A percentile compares a stretch with the other conserved stretches of the same genome.
Conservation (phyloP, 2,113 vertebrate species). For the Chloebia gouldiae region DNA sequence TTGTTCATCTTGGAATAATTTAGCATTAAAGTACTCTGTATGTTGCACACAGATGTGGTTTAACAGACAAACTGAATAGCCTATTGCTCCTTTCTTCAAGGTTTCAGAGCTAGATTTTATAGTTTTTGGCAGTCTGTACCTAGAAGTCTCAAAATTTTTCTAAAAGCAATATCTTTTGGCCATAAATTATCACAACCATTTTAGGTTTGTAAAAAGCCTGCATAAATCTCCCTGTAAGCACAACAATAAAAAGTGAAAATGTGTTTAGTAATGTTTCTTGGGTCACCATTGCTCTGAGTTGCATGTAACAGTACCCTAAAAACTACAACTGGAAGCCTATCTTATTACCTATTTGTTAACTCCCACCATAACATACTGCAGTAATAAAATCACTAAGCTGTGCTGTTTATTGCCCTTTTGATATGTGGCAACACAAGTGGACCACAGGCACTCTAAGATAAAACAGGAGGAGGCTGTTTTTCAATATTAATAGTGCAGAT, state of each 20-base stretch:
- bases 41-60: slow-evolving; percentile 56
- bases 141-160: slow-evolving; percentile 51
- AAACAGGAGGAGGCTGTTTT: slow-evolving; percentile 37
- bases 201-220: slow-evolving; percentile 49
- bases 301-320: slow-evolving; percentile 45
- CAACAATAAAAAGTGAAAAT: slow-evolving; percentile 64
- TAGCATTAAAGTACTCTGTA: neutral
- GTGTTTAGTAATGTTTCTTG: slow-evolving; percentile 49
- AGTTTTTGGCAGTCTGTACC: slow-evolving; percentile 47
- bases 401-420: slow-evolving; percentile 61
- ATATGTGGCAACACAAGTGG: slow-evolving; percentile 41
- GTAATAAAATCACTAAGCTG: slow-evolving; percentile 54
- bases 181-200: slow-evolving; percentile 58
- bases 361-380: slow-evolving; percentile 23
- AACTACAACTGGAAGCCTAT: slow-evolving; percentile 35
- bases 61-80: neutral
- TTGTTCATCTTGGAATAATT: slow-evolving; percentile 45
- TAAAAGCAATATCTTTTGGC: slow-evolving; percentile 57
- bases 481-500: slow-evolving; percentile 38
- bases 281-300: slow-evolving; percentile 31
- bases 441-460: slow-evolving; percentile 54
- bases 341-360: slow-evolving; percentile 61
- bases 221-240: slow-evolving; percentile 55
- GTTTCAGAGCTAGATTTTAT: slow-evolving; percentile 51
- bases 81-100: slow-evolving; percentile 42